A percentile compares a stretch with the other conserved stretches of the same genome.
Conservation (phyloP, 2,888 invertebrate species). For the Aporophyla nigra region DNA sequence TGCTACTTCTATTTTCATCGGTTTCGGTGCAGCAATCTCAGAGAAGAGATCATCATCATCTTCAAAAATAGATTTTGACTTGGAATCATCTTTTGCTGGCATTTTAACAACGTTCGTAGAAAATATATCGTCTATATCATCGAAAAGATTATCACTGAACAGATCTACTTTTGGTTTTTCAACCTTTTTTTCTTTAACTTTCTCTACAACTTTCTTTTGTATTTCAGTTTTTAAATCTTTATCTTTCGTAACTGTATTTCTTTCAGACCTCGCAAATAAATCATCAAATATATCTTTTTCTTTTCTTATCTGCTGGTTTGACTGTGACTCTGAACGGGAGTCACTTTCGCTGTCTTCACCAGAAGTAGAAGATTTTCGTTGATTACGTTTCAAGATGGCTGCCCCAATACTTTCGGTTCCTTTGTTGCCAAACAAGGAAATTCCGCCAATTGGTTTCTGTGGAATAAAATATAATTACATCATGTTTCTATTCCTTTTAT, state of each 20-base stretch:
- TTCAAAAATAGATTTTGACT: constrained; percentile 79
- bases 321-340: constrained; percentile 43
- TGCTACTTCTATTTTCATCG: constrained; percentile 55
- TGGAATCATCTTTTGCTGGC: constrained; percentile 58
- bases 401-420: constrained; percentile 85
- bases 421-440: constrained; percentile 90
- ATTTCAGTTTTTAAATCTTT: constrained; percentile 53
- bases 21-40: constrained; percentile 73
- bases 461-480: constrained; percentile 29
- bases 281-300: constrained; percentile 83
- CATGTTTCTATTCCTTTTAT: no score
- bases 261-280: constrained; percentile 79
- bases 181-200: constrained; percentile 57
- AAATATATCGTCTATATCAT: constrained; percentile 88
- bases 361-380: constrained; percentile 77
- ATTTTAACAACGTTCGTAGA: constrained; percentile 76
- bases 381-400: constrained; percentile 82
- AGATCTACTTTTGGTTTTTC: constrained; percentile 78
- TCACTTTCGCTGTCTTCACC: constrained; percentile 75
- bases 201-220: constrained; percentile 48
- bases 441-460: constrained; percentile 92
- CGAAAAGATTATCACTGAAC: constrained; percentile 85
- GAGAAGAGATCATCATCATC: constrained; percentile 83
- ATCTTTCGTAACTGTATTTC: constrained; percentile 61
- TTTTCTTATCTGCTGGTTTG: constrained; percentile 56